Base-by-base conservation (phyloP, 2,113 vertebrate species). In the Chloroceryle aenea region DNA sequence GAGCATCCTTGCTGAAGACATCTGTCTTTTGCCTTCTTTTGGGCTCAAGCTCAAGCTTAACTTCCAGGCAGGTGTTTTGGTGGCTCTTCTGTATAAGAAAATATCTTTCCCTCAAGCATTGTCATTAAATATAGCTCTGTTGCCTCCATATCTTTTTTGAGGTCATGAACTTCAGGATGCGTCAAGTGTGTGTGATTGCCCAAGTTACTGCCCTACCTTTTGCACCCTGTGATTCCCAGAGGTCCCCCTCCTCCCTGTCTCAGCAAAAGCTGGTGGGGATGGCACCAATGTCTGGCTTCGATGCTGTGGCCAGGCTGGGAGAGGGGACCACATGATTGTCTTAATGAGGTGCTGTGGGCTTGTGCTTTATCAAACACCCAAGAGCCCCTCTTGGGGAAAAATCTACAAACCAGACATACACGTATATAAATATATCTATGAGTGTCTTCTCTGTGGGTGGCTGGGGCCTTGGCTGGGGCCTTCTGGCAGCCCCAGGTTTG, bases 131-230 rank as follows among this genome's bases (percentile, higher is more conserved):
- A 38, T 17, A 80, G 14, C 8, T 27, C 43, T 38, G 7, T 62
- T 78, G 27, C n/a, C 43, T 52, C 19, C 8, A 3, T n/a, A 14
- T 55, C 47, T 61, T 61, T 89, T 26, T 62, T 38, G 53, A 59
- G 22, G 32, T 69, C 21, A n/a, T 2, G 18, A 11, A 78, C 30
- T 45, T 84, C 45, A 62, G 55, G 15, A 12, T 64, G 30, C 29
- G 22, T 13, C 36, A 79, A 17, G 77, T 0, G 0, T 43, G 16
- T 0, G 0, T 75, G 66, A 12, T 17, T 56, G 50, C 62, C 61
- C 69, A 50, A 23, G 7, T 50, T 75, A n/a, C 27, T 74, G 62
- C 26, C 30, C 29, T 80, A 5, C n/a, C 8, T 30, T 10, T n/a
- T 81, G 40, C 5, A 50, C 12, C 14, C 21, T 19, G 2, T 45